Evolutionary conservation across 2,888 invertebrate species (phyloP).

Genomic region (Tinea trinotella): DNA sequence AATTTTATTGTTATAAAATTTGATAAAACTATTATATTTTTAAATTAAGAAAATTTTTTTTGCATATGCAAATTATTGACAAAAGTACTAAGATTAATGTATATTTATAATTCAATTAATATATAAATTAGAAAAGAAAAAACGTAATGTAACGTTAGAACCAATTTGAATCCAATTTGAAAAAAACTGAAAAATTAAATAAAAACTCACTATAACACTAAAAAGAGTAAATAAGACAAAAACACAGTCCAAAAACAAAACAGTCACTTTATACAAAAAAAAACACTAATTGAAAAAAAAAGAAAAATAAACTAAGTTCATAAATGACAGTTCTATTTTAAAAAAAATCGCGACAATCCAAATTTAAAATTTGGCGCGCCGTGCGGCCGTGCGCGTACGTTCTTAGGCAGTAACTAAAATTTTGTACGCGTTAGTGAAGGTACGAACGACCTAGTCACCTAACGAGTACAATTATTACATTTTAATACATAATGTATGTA

Average conservation of each 20-base stretch:
- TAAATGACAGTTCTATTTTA: constrained; percentile 25
- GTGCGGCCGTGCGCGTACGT: constrained; percentile 62
- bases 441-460: constrained; percentile 36
- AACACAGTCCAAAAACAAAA: not conserved
- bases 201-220: not conserved
- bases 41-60: not conserved
- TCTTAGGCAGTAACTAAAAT: constrained; percentile 61
- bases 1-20: constrained; percentile 5
- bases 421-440: constrained; percentile 65
- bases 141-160: not conserved
- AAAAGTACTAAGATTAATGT: not conserved
- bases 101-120: not conserved
- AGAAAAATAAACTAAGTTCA: not conserved
- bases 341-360: constrained; percentile 27
- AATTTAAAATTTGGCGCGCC: constrained; percentile 60
- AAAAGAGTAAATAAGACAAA: not conserved
- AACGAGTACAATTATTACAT: not conserved
- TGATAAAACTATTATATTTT: not conserved
- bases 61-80: not conserved
- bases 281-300: not conserved
- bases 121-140: not conserved
- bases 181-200: not conserved
- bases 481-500: not conserved
- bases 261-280: constrained; percentile 6
- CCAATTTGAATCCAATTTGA: constrained; percentile 3